Percentiles rank a stretch among this genome's conserved stretches.
phyloP scores from a whole-genome alignment of 2,113 vertebrate species.

The Elephas maximus region DNA sequence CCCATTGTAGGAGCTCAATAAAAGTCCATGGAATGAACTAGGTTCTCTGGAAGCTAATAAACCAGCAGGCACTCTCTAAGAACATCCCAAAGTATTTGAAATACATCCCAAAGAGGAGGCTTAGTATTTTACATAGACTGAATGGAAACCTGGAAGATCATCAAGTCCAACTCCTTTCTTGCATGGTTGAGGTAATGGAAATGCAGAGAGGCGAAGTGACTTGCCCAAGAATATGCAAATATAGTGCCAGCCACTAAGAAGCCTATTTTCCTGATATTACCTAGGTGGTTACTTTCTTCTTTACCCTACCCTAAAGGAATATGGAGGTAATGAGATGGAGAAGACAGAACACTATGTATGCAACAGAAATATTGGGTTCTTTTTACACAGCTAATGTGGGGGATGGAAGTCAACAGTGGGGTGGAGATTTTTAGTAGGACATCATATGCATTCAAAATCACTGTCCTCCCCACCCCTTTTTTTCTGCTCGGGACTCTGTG shows the following conservation, averaged over 20 bases:
- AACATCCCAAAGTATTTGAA: neutral
- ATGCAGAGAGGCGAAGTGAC: neutral
- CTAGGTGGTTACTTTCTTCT: neutral
- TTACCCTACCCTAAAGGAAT: neutral
- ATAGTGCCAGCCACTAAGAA: neutral
- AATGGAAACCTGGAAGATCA: neutral
- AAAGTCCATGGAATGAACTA: neutral
- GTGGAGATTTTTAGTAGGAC: neutral
- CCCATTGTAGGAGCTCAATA: neutral
- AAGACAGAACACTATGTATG: neutral
- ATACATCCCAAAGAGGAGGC: neutral
- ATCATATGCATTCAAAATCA: neutral
- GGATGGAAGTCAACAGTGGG: neutral
- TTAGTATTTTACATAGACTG: neutral
- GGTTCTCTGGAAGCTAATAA: neutral
- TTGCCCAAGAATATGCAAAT: neutral
- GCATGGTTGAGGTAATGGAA: constrained; percentile 3
- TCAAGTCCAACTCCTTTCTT: neutral
- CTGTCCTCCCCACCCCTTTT: neutral
- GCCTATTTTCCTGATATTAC: neutral
- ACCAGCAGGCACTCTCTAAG: neutral
- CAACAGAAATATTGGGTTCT: neutral
- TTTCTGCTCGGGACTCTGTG: neutral
- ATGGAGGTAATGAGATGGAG: neutral
- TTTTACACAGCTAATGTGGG: neutral